Conservation (phyloP, 2,113 vertebrate species). For the Ameiurus melas region DNA sequence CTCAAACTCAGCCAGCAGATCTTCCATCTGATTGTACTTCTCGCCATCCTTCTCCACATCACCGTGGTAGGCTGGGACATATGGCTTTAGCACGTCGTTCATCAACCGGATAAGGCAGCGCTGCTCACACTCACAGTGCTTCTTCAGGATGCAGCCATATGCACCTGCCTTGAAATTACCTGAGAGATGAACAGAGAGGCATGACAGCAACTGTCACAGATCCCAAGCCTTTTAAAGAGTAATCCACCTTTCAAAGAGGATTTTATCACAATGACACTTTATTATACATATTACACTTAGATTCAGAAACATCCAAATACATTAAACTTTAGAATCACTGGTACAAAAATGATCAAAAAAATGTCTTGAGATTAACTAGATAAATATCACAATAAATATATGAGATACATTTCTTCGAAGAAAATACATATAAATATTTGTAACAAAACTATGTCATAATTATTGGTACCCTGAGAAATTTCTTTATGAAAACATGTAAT, state of each 20-base stretch:
- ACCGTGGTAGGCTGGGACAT: conserved; percentile 91
- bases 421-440: not conserved
- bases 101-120: conserved; percentile 92
- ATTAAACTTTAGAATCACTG: not conserved
- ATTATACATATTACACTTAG: not conserved
- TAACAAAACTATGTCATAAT: not conserved
- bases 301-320: not conserved
- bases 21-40: conserved; percentile 98
- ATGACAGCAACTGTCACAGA: not conserved
- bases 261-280: not conserved
- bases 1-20: conserved; percentile 94
- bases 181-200: conserved; percentile 59
- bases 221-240: not conserved
- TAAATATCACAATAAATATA: not conserved
- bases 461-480: not conserved
- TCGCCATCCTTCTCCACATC: conserved; percentile 95
- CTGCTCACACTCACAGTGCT: conserved; percentile 97
- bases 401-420: not conserved
- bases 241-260: not conserved
- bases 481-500: not conserved
- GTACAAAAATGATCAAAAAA: not conserved
- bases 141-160: conserved; percentile 94
- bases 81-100: conserved; percentile 86
- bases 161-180: conserved; percentile 96
- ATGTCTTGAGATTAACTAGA: not conserved